Base-by-base conservation (phyloP, 2,797 vertebrate species). In the Enteromius trimaculatus region DNA sequence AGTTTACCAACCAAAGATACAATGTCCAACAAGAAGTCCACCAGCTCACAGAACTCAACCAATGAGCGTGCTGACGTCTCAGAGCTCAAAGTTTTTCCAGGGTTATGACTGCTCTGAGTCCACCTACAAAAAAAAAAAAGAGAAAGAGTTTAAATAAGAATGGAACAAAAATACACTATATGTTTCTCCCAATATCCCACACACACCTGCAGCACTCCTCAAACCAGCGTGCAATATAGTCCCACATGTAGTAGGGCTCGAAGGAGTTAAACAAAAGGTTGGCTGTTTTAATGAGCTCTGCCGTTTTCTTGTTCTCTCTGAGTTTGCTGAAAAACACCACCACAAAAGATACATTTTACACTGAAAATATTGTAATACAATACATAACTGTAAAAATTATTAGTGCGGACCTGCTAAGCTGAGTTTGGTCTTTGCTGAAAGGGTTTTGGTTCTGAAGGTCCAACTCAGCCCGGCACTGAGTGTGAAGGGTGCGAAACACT, bases 231-330 rank as follows among this genome's bases (percentile, higher is more conserved):
- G 97, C 97, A 86, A 99, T 97, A 68, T 99, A 99, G 94, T 99
- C 97, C 98, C 98, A 99, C 98, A 99, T 99, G 90, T 99, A 99
- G 91, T 98, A 99, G 42, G 98, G 98, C 93, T 99, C 98, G 91
- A 99, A 99, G 1, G 98, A 99, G 93, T 99, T 99, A 92, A 99
- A 99, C 55, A 99, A 93, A 68, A 99, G 97, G 90, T 99, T 99
- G 84, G 98, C 98, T 53, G 98, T 99, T 96, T 99, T 99, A 87
- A 99, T 98, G 86, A 99, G 90, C 82, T 99, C 98, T 3, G 98
- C 97, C 0, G 97, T 99, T 93, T 97, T 98, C 93, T 99, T 99
- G 92, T 99, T 99, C 92, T 99, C 98, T 86, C 98, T 92, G 60
- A 99, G 92, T 94, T 99, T 99, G 91, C 98, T 99, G 80, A 88